phyloP scores from a whole-genome alignment of 2,888 invertebrate species.

The Dryadula phaetusa region DNA sequence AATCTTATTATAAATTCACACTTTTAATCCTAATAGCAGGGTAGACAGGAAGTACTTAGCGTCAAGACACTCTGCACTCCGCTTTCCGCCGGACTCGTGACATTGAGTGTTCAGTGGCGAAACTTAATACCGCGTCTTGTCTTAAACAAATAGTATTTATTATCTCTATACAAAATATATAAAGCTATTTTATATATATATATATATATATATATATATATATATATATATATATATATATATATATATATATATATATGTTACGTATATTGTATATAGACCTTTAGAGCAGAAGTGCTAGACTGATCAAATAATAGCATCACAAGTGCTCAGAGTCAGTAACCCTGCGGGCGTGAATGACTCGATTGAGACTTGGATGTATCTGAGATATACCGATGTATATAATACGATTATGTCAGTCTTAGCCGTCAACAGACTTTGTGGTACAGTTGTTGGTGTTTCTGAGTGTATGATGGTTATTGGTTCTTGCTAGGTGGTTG shows the following conservation, averaged over 20 bases:
- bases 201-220: background rate
- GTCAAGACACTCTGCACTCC: no score
- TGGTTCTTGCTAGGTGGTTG: no score
- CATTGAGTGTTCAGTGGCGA: no score
- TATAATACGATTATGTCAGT: background rate
- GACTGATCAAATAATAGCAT: constrained; percentile 9
- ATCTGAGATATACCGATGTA: background rate
- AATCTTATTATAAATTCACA: no score
- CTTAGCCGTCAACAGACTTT: background rate
- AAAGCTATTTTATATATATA: background rate
- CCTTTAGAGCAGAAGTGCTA: background rate
- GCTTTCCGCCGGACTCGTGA: no score
- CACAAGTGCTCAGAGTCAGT: background rate
- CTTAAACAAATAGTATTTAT: no score
- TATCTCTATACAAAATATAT: background rate
- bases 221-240: background rate
- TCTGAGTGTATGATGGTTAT: background rate
- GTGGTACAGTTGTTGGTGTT: background rate
- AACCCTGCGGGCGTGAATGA: constrained; percentile 7
- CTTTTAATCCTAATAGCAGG: no score
- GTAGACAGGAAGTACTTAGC: no score
- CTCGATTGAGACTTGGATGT: background rate
- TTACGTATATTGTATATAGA: no score
- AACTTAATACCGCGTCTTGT: no score
- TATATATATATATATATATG: background rate